Evolutionary conservation across 2,888 invertebrate genomes (phyloP).

Genomic region (Nudaria mundana): DNA sequence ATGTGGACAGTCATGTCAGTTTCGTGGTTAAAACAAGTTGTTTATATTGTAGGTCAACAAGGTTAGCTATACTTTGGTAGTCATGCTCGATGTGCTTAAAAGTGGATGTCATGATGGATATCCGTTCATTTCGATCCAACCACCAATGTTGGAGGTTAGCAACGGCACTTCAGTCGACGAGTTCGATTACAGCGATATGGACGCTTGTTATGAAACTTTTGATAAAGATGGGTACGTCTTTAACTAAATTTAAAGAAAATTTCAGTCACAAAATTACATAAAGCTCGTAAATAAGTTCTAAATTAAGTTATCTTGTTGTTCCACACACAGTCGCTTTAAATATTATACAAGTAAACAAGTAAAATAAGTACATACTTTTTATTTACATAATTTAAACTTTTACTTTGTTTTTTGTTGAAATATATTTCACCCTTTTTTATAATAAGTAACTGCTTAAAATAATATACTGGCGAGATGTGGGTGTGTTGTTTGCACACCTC

Average conservation of each 20-base stretch:
- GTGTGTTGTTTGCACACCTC: too few relatives aligned
- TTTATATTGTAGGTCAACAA: constrained; percentile 45
- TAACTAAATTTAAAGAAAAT: constrained; percentile 7
- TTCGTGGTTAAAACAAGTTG: constrained; percentile 24
- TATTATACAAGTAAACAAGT: too few relatives aligned
- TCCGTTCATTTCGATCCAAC: constrained; percentile 67
- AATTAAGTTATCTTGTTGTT: too few relatives aligned
- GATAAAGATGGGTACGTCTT: constrained; percentile 91
- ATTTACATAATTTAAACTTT: too few relatives aligned
- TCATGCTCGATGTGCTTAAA: constrained; percentile 69
- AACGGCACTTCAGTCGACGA: constrained; percentile 70
- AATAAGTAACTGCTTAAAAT: too few relatives aligned
- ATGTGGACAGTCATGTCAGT: constrained; percentile 9
- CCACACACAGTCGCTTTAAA: too few relatives aligned
- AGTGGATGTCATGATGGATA: constrained; percentile 49
- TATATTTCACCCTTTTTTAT: too few relatives aligned
- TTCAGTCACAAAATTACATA: constrained; percentile 2
- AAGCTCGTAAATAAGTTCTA: too few relatives aligned
- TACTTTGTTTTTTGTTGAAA: too few relatives aligned
- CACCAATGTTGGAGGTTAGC: constrained; percentile 72
- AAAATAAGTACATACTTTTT: too few relatives aligned
- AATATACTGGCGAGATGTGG: too few relatives aligned
- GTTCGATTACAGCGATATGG: constrained; percentile 86
- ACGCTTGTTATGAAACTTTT: constrained; percentile 94
- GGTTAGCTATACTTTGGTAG: constrained; percentile 44